Percentiles rank a stretch among this genome's conserved stretches.
phyloP scores from a whole-genome alignment of 2,888 invertebrate genomes.

The Synergus itoensis region DNA sequence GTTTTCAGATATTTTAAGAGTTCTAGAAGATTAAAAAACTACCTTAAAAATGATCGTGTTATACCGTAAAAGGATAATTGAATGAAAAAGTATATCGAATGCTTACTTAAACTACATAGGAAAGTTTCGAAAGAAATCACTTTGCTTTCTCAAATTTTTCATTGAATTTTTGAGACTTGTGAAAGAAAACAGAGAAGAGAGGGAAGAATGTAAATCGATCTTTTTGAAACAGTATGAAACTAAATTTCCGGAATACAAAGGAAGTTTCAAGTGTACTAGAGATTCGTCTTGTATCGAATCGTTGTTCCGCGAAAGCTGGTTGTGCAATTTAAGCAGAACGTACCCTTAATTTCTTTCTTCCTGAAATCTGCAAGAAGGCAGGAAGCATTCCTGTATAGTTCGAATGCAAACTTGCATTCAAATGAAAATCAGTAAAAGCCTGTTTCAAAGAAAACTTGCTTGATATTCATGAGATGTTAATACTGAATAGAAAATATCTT shows the following conservation, averaged over 20 bases:
- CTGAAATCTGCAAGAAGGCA: neutral
- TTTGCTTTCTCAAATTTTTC: constrained; percentile 53
- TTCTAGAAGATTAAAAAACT: no score
- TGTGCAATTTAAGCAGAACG: constrained; percentile 28
- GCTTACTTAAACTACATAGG: neutral
- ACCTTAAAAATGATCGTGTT: no score
- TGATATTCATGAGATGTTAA: constrained; percentile 39
- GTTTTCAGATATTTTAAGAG: no score
- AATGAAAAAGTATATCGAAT: neutral
- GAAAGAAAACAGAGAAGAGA: neutral
- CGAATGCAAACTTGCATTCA: constrained; percentile 8
- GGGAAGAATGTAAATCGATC: neutral
- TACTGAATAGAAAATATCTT: constrained; percentile 15
- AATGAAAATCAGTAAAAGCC: constrained; percentile 31
- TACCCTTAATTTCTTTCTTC: constrained; percentile 24
- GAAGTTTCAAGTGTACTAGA: constrained; percentile 54
- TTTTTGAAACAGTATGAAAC: constrained; percentile 22
- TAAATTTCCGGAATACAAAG: constrained; percentile 52
- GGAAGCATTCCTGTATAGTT: neutral
- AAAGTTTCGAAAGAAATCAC: constrained; percentile 39
- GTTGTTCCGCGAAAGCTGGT: neutral
- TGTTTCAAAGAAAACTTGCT: constrained; percentile 27
- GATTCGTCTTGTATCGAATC: constrained; percentile 49
- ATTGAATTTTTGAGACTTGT: constrained; percentile 48
- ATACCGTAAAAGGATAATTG: no score